Evolutionary conservation across 2,113 vertebrate species (phyloP), one percentile per base, ranked within the genome.

Genomic region (Platysternon megacephalum): DNA sequence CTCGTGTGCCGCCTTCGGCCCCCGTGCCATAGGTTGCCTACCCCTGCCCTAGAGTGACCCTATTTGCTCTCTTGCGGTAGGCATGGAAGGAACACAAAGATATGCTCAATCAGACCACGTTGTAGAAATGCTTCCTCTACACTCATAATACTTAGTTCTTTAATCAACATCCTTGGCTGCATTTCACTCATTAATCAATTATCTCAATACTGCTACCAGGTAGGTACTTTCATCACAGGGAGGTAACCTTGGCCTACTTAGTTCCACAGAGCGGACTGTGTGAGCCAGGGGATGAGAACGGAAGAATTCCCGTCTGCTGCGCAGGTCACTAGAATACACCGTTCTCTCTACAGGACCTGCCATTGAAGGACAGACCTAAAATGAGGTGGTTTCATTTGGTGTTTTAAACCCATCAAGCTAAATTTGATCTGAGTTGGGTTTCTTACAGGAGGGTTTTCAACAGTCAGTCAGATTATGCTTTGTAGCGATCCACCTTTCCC

Each of bases 231-330:
- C 61, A 65, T n/a, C 65, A n/a, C 35, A 10, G 32, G 17, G 35
- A 21, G 35, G 17, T 68, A 68, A 19, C 35, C 4, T 61, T 24
- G 11, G 11, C 55, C 10, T 28, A 12, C 24, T 8, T 21, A 39
- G 65, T 39, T 9, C 17, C 17, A 21, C n/a, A 72, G 65, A 3
- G 19, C 1, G 48, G 39, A 26, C 0, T 2, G n/a, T 87, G 76
- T 68, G 74, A n/a, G n/a, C 0, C 0, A 19, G 39, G 85, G 72
- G 91, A 29, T 0, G 8, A 79, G 48, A 83, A 14, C 0, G 3
- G 44, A 56, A 84, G 11, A 82, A 87, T 56, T 84, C 17, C 78
- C 35, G 21, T 11, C 44, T 0, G 0, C 39, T 22, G n/a, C 22
- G 3, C 39, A 26, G 35, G n/a, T n/a, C 14, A 9, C 56, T 61